phyloP scores from a whole-genome alignment of 2,797 vertebrate species.

The Spinus pinus region DNA sequence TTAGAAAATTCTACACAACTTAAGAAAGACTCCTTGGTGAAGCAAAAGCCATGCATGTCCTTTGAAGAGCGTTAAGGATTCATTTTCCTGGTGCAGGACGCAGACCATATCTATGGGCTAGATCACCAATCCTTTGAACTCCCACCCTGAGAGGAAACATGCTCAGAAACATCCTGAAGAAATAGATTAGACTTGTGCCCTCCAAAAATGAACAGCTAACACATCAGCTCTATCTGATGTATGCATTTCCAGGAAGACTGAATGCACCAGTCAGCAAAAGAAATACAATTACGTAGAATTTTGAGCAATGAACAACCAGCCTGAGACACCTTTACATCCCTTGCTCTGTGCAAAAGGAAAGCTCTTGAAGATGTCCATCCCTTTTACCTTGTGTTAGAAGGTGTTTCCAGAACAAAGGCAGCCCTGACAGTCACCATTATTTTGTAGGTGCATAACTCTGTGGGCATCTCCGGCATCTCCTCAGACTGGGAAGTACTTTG shows the following conservation, averaged over 20 bases:
- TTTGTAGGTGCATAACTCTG: not conserved
- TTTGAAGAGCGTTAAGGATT: not conserved
- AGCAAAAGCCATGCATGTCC: not conserved
- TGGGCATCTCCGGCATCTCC: not conserved
- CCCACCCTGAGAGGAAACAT: not conserved
- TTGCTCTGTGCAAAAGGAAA: not conserved
- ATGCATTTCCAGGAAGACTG: not conserved
- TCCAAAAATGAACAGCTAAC: not conserved
- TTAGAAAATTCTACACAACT: not conserved
- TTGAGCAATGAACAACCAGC: not conserved
- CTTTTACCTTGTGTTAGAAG: not conserved
- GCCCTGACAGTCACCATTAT: rapidly evolving
- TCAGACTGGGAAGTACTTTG: not conserved
- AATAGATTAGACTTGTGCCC: not conserved
- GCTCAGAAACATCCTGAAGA: not conserved
- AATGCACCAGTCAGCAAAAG: not conserved
- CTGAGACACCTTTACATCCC: not conserved
- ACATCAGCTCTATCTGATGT: not conserved
- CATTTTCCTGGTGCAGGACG: not conserved
- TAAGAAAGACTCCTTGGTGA: not conserved
- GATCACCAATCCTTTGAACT: not conserved
- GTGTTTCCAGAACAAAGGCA: not conserved
- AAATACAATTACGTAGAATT: not conserved
- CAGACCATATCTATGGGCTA: not conserved
- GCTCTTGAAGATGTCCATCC: not conserved